Conservation (phyloP, 2,888 invertebrate species). For the Nasonia oneida region DNA sequence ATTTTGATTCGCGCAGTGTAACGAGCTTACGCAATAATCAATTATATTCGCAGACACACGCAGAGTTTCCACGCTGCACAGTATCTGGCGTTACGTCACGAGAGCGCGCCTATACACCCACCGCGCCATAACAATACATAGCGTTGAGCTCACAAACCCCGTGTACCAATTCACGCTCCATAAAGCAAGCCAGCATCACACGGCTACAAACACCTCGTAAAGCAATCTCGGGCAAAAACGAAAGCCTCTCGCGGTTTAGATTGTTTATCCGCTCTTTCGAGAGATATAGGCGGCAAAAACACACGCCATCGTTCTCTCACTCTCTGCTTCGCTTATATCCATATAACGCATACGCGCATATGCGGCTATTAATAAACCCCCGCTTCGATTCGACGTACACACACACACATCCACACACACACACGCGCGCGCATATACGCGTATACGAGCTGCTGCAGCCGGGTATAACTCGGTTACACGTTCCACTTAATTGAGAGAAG, state of each 20-base stretch:
- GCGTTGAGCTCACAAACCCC: background rate
- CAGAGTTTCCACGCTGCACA: background rate
- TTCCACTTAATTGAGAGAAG: background rate
- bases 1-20: background rate
- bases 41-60: background rate
- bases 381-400: background rate
- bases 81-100: background rate
- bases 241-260: background rate
- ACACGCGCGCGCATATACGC: background rate
- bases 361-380: background rate
- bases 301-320: background rate
- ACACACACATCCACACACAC: background rate
- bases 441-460: background rate
- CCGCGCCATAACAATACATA: background rate
- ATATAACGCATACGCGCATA: background rate
- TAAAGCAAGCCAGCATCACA: background rate
- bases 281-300: background rate
- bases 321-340: background rate
- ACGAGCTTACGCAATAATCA: constrained; percentile 16
- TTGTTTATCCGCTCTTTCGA: background rate
- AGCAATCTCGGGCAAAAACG: background rate
- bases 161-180: constrained; percentile 9
- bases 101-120: background rate
- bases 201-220: background rate
- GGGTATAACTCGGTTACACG: background rate